A percentile compares a stretch with the other conserved stretches of the same genome.
phyloP scores from a whole-genome alignment of 2,888 invertebrate genomes.

The Aspidiotus rigidus region DNA sequence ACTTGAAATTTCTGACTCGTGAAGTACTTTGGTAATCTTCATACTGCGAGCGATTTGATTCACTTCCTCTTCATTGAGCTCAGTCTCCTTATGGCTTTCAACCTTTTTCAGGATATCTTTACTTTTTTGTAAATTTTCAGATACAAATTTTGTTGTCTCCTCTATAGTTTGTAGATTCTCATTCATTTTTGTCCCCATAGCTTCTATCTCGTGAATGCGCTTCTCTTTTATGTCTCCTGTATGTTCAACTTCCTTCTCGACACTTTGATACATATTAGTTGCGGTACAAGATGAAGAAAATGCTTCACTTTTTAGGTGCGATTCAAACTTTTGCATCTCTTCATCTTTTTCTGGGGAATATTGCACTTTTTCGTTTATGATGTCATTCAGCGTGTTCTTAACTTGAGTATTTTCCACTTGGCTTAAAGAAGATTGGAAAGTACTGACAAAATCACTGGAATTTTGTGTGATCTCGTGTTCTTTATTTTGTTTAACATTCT shows the following conservation, averaged over 20 bases:
- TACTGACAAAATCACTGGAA: background rate
- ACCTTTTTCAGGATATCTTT: slow-evolving; percentile 35
- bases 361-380: background rate
- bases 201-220: background rate
- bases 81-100: too few species aligned
- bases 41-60: too few species aligned
- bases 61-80: too few species aligned
- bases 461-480: background rate
- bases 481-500: background rate
- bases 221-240: background rate
- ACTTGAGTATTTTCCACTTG: background rate
- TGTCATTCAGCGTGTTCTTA: background rate
- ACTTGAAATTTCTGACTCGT: too few species aligned
- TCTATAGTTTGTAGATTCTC: background rate
- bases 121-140: background rate
- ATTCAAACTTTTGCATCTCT: background rate
- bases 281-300: background rate
- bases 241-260: too few species aligned
- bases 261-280: background rate
- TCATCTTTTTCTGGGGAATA: background rate
- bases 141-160: background rate
- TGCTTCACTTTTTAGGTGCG: background rate
- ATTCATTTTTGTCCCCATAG: background rate
- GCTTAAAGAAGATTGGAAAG: background rate
- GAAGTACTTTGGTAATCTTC: too few species aligned